Percentiles rank a stretch among this genome's conserved stretches.
These are phyloP conservation scores for Chrysochloris asiatica DNA, from an alignment of 2,113 vertebrate genomes.

Conservation along the genomic window DNA sequence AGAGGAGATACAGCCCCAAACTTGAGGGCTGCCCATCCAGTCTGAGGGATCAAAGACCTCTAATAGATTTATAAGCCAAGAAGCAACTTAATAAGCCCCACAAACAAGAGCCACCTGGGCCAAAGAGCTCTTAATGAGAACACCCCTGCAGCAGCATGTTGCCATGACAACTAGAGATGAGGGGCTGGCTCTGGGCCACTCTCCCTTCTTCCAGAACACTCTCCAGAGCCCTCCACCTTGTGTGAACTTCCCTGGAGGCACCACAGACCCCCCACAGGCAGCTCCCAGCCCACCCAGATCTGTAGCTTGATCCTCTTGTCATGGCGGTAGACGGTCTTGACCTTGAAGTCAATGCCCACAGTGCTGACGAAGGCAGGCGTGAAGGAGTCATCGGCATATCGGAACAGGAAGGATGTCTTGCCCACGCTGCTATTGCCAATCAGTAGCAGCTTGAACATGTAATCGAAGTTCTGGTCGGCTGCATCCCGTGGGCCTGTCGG, in stretches of 20 bases:
- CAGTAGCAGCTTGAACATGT: conserved; percentile 95
- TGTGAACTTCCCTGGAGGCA: not conserved
- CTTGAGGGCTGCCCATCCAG: too few species aligned
- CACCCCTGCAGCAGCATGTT: too few species aligned
- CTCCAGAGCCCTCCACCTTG: not conserved
- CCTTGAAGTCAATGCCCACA: conserved; percentile 96
- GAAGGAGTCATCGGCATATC: conserved; percentile 94
- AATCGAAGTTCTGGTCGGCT: conserved; percentile 95
- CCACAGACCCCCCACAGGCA: too few species aligned
- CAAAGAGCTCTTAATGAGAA: not conserved
- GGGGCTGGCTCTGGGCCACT: not conserved
- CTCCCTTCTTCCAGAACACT: not conserved
- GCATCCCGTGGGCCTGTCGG: conserved; percentile 89
- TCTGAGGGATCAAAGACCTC: not conserved
- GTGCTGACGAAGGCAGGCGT: conserved; percentile 94
- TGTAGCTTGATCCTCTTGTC: conserved; percentile 96
- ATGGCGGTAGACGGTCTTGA: conserved; percentile 94
- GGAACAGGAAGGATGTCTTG: conserved; percentile 95
- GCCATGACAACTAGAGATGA: too few species aligned
- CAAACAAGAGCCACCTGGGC: not conserved
- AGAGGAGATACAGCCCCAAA: too few species aligned
- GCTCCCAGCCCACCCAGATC: conserved; percentile 88
- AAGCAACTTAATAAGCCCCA: not conserved
- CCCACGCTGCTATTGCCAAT: conserved; percentile 96
- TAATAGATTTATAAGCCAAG: not conserved